These are phyloP conservation scores for Psammodynastes pulverulentus DNA, from an alignment of 2,113 vertebrate species.

Conservation along the genomic window DNA sequence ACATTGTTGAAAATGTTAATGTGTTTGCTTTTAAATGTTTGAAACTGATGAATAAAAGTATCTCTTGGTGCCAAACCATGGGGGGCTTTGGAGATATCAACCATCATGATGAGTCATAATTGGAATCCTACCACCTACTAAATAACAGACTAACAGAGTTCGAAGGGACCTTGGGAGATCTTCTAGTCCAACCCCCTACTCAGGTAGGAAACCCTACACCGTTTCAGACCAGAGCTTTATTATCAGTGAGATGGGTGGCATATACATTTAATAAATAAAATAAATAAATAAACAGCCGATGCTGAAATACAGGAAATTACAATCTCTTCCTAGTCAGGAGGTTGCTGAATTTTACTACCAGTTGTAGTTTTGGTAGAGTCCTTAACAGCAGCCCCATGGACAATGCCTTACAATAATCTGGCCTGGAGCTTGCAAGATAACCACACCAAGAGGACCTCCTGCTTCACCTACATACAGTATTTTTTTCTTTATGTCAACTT, in stretches of 20 bases:
- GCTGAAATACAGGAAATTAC: background rate
- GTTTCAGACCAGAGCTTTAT: background rate
- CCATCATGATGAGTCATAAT: background rate
- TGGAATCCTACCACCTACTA: background rate
- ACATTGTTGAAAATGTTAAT: too few relatives aligned
- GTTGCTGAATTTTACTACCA: background rate
- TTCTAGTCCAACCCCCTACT: background rate
- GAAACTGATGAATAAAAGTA: too few relatives aligned
- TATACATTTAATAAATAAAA: background rate
- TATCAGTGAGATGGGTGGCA: background rate
- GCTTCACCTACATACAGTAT: background rate
- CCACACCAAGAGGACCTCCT: background rate
- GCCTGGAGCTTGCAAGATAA: background rate
- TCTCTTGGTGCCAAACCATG: background rate
- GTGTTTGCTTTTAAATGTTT: too few relatives aligned
- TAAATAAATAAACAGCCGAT: background rate
- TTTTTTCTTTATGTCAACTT: background rate
- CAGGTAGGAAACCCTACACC: background rate
- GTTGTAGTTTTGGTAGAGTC: background rate
- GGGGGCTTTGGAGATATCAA: background rate
- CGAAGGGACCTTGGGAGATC: background rate
- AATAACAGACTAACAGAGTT: background rate
- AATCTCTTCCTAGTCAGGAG: background rate
- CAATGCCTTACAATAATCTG: background rate
- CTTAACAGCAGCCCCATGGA: background rate